phyloP scores from a whole-genome alignment of 2,113 vertebrate species.

The Engystomops pustulosus region DNA sequence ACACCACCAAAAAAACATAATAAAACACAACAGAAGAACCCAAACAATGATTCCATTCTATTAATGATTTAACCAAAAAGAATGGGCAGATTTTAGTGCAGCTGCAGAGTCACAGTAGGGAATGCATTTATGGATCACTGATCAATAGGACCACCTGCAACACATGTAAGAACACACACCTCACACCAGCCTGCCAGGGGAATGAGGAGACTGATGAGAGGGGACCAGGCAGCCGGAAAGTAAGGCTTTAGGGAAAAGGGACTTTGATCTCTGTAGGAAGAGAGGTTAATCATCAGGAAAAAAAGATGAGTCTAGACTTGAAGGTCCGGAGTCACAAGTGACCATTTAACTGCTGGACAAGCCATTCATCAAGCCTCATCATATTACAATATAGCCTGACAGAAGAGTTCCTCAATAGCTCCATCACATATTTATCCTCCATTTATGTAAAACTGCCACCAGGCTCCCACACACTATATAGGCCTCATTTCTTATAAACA shows the following conservation, averaged over 20 bases:
- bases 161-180: neutral
- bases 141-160: neutral
- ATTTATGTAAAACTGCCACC: neutral
- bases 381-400: too few species aligned
- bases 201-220: constrained; percentile 35
- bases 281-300: constrained; percentile 33
- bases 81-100: neutral
- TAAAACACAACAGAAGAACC: neutral
- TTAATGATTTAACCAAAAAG: neutral
- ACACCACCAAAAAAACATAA: neutral
- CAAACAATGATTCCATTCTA: neutral
- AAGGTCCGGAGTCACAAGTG: constrained; percentile 1
- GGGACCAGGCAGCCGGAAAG: constrained; percentile 33
- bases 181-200: neutral
- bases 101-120: neutral
- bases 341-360: neutral
- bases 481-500: neutral
- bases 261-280: constrained; percentile 47
- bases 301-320: constrained; percentile 22
- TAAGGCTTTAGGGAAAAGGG: neutral
- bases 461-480: neutral
- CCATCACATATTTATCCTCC: neutral
- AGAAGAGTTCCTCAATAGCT: neutral
- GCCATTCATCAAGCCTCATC: too few species aligned
- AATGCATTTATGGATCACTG: neutral